Conservation (phyloP, 2,888 invertebrate species). For the Villa cingulata region DNA sequence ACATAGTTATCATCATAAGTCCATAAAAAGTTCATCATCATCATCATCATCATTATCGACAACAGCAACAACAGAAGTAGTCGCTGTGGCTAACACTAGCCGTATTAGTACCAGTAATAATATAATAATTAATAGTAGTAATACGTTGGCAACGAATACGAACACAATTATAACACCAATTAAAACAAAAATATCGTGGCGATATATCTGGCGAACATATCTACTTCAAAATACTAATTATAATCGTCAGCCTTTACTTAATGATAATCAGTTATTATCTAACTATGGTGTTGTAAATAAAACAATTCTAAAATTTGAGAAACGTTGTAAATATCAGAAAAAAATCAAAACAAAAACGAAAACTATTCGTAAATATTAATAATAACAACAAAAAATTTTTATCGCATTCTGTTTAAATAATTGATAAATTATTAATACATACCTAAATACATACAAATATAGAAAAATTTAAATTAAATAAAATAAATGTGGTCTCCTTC, state of each 20-base stretch:
- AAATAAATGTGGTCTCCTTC: too few relatives aligned
- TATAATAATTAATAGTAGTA: too few relatives aligned
- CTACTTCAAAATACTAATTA: slow-evolving; percentile 12
- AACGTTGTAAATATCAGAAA: slow-evolving; percentile 30
- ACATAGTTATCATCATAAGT: not conserved
- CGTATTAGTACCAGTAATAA: not conserved
- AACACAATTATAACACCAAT: too few relatives aligned
- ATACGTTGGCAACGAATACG: too few relatives aligned
- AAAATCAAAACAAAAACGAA: too few relatives aligned
- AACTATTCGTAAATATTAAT: too few relatives aligned
- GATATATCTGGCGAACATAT: slow-evolving; percentile 55
- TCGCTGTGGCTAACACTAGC: slow-evolving; percentile 19
- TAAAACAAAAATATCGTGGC: slow-evolving; percentile 55
- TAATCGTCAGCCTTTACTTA: slow-evolving; percentile 14
- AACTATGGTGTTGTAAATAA: slow-evolving; percentile 58
- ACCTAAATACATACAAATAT: too few relatives aligned
- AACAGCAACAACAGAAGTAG: not conserved
- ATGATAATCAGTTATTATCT: slow-evolving; percentile 48
- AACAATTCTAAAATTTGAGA: slow-evolving; percentile 56
- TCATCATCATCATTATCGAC: not conserved
- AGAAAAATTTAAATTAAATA: too few relatives aligned
- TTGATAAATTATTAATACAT: too few relatives aligned
- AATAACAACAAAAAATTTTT: too few relatives aligned
- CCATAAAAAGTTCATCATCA: not conserved
- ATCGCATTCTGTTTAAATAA: too few relatives aligned